Conservation (phyloP, 2,113 vertebrate species). For the Ptyas mucosa region DNA sequence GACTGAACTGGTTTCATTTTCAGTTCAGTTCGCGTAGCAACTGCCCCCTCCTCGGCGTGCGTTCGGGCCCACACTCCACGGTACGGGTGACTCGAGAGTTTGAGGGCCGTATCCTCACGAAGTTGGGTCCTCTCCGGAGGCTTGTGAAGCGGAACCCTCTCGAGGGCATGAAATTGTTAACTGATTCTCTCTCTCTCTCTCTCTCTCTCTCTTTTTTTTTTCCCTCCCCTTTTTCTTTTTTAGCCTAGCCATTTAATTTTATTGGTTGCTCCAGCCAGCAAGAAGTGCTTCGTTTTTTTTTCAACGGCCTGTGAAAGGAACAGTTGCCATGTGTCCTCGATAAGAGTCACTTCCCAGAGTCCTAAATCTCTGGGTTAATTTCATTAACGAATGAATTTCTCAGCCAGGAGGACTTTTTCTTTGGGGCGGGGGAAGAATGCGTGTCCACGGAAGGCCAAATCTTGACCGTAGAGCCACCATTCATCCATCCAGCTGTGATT, state of each 20-base stretch:
- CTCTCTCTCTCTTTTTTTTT: too few species aligned
- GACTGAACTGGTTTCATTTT: background rate
- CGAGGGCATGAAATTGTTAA: background rate
- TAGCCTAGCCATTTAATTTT: background rate
- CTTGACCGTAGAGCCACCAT: background rate
- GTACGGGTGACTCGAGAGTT: background rate
- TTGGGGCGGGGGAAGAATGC: too few species aligned
- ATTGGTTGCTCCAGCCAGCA: background rate
- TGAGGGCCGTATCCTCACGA: background rate
- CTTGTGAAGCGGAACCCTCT: background rate
- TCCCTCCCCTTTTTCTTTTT: background rate
- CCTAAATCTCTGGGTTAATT: background rate
- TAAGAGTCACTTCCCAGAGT: background rate
- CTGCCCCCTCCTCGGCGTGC: rapidly evolving
- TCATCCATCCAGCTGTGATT: background rate
- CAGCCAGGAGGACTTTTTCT: background rate
- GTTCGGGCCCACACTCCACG: too few species aligned
- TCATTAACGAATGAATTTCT: background rate
- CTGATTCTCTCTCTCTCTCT: background rate
- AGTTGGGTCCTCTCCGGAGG: background rate
- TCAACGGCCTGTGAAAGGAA: background rate
- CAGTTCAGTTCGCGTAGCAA: background rate
- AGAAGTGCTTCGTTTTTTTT: background rate
- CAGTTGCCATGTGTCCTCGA: background rate
- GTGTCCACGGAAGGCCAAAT: background rate